These are phyloP conservation scores for Anarsia innoxiella DNA, from an alignment of 2,888 invertebrate species.

Conservation along the genomic window DNA sequence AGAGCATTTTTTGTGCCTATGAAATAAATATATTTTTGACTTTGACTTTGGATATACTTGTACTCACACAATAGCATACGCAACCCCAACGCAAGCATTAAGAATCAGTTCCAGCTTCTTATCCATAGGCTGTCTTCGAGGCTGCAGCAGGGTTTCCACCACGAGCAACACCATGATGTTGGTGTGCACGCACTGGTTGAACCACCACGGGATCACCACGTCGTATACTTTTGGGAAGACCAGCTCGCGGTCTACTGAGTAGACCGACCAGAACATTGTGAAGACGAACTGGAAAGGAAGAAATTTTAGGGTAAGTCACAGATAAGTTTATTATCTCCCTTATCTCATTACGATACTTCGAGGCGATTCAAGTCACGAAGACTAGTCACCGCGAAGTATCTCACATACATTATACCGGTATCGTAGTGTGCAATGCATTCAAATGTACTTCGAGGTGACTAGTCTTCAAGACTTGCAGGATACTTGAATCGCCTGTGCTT, in stretches of 20 bases:
- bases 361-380: too few relatives aligned
- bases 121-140: conserved; percentile 42
- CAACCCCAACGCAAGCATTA: conserved; percentile 28
- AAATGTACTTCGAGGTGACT: too few relatives aligned
- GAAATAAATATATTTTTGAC: too few relatives aligned
- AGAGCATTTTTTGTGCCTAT: too few relatives aligned
- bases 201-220: conserved; percentile 69
- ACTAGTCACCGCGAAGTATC: too few relatives aligned
- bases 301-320: not conserved
- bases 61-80: conserved; percentile 60
- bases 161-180: conserved; percentile 63
- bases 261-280: conserved; percentile 72
- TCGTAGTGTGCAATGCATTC: too few relatives aligned
- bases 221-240: conserved; percentile 72
- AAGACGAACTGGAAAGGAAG: conserved; percentile 61
- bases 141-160: conserved; percentile 59
- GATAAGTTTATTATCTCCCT: too few relatives aligned
- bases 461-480: too few relatives aligned
- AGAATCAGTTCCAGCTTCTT: conserved; percentile 37
- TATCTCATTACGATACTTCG: too few relatives aligned
- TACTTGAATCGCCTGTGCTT: too few relatives aligned
- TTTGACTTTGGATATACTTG: not conserved
- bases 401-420: too few relatives aligned
- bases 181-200: conserved; percentile 77
- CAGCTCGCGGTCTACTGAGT: conserved; percentile 70